A percentile compares a stretch with the other conserved stretches of the same genome.
These are phyloP conservation scores for Larimichthys crocea DNA, from an alignment of 2,113 vertebrate genomes.

Conservation along the genomic window DNA sequence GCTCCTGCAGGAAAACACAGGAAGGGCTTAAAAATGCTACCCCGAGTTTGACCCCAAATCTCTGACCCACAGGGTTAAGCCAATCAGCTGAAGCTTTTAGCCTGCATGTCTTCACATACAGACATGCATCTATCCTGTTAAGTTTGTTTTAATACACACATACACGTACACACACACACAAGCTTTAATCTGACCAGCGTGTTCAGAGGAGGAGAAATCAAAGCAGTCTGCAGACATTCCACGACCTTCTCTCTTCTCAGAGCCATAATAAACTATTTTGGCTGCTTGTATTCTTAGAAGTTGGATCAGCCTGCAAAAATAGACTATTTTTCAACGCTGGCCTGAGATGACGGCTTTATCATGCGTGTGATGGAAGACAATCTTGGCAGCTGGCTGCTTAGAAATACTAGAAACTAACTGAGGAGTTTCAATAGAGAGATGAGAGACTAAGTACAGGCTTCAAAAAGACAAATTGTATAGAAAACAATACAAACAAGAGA, in stretches of 20 bases:
- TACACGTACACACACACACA: neutral
- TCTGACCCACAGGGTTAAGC: conserved; percentile 36
- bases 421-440: conserved; percentile 25
- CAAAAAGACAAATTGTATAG: conserved; percentile 24
- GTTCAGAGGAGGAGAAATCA: conserved; percentile 45
- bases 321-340: conserved; percentile 52
- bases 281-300: conserved; percentile 68
- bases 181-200: conserved; percentile 32
- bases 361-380: conserved; percentile 45
- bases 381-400: conserved; percentile 46
- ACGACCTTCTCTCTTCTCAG: conserved; percentile 49
- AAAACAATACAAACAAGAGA: conserved; percentile 2
- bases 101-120: neutral
- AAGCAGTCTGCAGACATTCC: conserved; percentile 61
- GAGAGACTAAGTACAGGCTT: conserved; percentile 21
- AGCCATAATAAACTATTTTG: conserved; percentile 65
- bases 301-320: conserved; percentile 62
- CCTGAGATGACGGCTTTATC: conserved; percentile 57
- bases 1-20: conserved; percentile 18
- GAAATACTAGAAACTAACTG: conserved; percentile 45
- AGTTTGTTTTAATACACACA: conserved; percentile 14
- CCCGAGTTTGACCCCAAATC: neutral
- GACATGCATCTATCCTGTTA: conserved; percentile 1
- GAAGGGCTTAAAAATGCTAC: neutral
- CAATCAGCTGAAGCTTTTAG: conserved; percentile 39